Evolutionary conservation across 2,797 vertebrate species (phyloP).

Genomic region (Naso thynnoides): DNA sequence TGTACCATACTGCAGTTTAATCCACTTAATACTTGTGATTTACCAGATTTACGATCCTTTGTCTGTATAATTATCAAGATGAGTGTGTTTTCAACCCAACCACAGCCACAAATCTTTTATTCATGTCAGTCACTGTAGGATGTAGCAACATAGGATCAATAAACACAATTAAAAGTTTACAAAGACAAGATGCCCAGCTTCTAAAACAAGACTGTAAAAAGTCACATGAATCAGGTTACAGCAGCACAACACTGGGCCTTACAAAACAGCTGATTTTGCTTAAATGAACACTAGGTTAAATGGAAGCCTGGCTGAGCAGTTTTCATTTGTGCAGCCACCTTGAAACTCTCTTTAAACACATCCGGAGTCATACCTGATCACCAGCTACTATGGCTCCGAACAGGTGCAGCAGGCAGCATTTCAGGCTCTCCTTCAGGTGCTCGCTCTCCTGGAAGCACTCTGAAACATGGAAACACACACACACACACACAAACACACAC

Average conservation of each 20-base stretch:
- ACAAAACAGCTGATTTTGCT: neutral
- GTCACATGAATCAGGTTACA: neutral
- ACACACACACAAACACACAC: slow-evolving; percentile 45
- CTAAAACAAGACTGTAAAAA: neutral
- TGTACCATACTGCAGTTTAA: no score
- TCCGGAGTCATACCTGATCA: slow-evolving; percentile 87
- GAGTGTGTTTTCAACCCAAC: no score
- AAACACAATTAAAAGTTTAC: neutral
- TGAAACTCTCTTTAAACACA: neutral
- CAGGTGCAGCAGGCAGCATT: slow-evolving; percentile 95
- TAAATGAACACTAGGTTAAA: neutral
- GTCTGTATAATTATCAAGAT: no score
- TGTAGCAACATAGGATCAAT: no score
- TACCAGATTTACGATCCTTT: no score
- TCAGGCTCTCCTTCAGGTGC: slow-evolving; percentile 97
- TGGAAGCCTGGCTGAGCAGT: neutral
- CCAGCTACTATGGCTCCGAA: slow-evolving; percentile 96
- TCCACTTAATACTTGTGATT: no score
- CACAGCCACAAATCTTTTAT: no score
- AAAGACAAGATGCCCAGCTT: no score
- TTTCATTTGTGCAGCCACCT: neutral
- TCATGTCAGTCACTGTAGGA: no score
- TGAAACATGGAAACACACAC: slow-evolving; percentile 68
- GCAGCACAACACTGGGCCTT: neutral
- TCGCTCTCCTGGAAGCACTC: slow-evolving; percentile 99